Evolutionary conservation across 1,140 invertebrate species (phyloP).

Genomic region (Panulirus ornatus): DNA sequence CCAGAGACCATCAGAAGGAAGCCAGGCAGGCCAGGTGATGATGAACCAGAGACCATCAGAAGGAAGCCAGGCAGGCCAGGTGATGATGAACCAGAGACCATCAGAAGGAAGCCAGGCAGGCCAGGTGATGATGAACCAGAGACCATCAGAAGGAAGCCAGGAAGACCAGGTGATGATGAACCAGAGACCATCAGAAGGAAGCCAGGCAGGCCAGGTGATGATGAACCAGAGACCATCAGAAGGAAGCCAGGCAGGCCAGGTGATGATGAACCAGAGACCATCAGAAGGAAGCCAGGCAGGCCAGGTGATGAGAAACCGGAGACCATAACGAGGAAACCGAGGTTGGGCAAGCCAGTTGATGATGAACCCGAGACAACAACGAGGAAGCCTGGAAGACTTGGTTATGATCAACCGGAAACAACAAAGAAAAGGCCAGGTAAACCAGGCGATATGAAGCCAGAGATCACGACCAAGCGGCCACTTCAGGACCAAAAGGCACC

Average conservation of each 20-base stretch:
- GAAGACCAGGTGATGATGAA: constrained; percentile 29
- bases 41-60: not conserved
- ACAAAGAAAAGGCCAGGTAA: constrained; percentile 14
- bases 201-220: constrained; percentile 38
- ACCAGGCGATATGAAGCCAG: constrained; percentile 10
- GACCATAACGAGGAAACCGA: too few relatives aligned
- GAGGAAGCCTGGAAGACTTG: constrained; percentile 6
- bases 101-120: constrained; percentile 4
- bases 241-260: constrained; percentile 37
- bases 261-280: constrained; percentile 13
- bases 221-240: constrained; percentile 8
- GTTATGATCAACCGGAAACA: constrained; percentile 5
- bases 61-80: not conserved
- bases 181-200: not conserved
- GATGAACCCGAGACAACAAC: not conserved
- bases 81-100: not conserved
- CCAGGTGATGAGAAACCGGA: constrained; percentile 24
- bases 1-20: not conserved
- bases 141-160: not conserved
- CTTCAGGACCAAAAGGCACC: not conserved
- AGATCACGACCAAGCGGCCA: constrained; percentile 9
- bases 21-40: not conserved
- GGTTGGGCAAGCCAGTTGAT: constrained; percentile 9
- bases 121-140: constrained; percentile 31
- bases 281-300: not conserved